phyloP scores from a whole-genome alignment of 2,888 invertebrate genomes.

The Agonopterix alstromeriana region DNA sequence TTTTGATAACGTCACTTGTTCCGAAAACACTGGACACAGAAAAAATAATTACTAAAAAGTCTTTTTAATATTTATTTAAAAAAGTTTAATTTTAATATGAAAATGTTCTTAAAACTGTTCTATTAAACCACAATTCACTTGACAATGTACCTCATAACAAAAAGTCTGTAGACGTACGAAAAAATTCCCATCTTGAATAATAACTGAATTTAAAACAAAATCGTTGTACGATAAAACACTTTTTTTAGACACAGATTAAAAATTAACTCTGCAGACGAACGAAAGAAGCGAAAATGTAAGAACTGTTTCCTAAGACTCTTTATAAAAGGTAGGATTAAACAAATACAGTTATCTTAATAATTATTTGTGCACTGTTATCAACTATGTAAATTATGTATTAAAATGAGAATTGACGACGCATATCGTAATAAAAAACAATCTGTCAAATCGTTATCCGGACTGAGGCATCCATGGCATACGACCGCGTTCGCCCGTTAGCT shows the following conservation, averaged over 20 bases:
- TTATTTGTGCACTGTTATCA: background rate
- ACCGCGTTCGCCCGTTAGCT: slow-evolving; percentile 11
- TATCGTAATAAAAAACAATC: background rate
- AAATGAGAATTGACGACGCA: background rate
- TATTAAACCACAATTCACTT: too few species aligned
- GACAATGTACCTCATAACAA: slow-evolving; percentile 45
- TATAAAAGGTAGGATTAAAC: background rate
- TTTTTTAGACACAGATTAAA: too few species aligned
- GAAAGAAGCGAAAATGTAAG: background rate
- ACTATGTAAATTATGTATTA: background rate
- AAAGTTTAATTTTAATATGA: too few species aligned
- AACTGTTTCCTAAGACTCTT: background rate
- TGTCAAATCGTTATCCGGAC: slow-evolving; percentile 8
- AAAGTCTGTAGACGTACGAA: slow-evolving; percentile 64
- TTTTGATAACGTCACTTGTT: background rate
- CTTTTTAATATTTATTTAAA: too few species aligned
- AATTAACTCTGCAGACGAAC: too few species aligned
- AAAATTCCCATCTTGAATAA: slow-evolving; percentile 59
- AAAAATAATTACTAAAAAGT: too few species aligned
- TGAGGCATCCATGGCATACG: slow-evolving; percentile 20
- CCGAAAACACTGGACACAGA: too few species aligned
- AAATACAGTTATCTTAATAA: slow-evolving; percentile 1
- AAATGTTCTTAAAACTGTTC: too few species aligned
- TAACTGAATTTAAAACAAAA: slow-evolving; percentile 1
- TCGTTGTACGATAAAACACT: background rate